Base-by-base conservation (phyloP, 1,140 invertebrate genomes). In the Drosophila cardini region DNA sequence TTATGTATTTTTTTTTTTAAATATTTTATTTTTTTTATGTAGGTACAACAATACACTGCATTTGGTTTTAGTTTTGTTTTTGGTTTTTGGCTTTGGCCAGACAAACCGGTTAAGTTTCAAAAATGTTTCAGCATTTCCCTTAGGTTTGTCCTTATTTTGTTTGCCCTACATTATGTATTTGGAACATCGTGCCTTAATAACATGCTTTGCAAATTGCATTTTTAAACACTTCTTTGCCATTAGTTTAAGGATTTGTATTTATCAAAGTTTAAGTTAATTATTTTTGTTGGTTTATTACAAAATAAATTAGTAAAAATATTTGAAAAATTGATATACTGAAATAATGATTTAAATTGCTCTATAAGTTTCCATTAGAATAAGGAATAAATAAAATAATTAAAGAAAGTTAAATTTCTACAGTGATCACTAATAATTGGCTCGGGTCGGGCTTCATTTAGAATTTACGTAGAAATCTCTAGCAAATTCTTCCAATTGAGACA, bases 51-150 rank as follows among this genome's bases (percentile, higher is more conserved):
- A 83, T 73, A 69, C 63, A 73, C 38, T 77, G 61, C 63, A 81
- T 76, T 57, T 60, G 34, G 40, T 70, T 68, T 67, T 50, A 13
- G 11, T 50, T 63, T 79, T 81, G 11, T 50, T 26, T 26, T 26
- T 26, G 21, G 75, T 62, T 75, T 67, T 86, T 85, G 81, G 78
- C 81, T 64, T 85, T 86, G 82, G 83, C 82, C 78, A 82, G 83
- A 82, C 75, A 85, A 85, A 81, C 72, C 78, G 83, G n/a, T 60
- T 75, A 78, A 86, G 57, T 87, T 76, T 72, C 62, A 79, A 69
- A 87, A 87, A 83, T 83, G 63, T 87, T 86, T 86, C 83, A 86
- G 83, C 84, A 89, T 76, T 86, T 83, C 60, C 62, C 50, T 80
- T 72, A 81, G 75, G 77, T 86, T 87, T 87, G 72, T 86, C 81